Evolutionary conservation across 1,140 invertebrate genomes (phyloP).

Genomic region (Musca vetustissima): DNA sequence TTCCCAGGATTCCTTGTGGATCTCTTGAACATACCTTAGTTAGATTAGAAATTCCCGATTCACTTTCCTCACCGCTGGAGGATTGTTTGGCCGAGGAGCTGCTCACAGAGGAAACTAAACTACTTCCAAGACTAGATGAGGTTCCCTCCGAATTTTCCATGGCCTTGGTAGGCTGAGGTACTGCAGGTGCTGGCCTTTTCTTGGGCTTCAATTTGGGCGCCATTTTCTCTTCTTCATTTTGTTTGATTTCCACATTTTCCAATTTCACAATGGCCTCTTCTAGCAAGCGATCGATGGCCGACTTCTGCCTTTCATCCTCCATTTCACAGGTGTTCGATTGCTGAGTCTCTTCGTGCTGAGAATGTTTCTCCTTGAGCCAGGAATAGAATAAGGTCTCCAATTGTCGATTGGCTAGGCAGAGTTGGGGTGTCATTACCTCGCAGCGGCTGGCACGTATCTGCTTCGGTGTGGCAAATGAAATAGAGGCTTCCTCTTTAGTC

Average conservation of each 20-base stretch:
- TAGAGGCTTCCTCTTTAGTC: conserved; percentile 37
- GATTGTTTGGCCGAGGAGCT: conserved; percentile 39
- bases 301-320: conserved; percentile 29
- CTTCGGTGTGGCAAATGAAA: conserved; percentile 48
- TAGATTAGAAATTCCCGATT: conserved; percentile 47
- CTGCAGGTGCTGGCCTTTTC: not conserved
- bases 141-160: not conserved
- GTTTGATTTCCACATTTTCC: conserved; percentile 29
- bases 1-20: not conserved
- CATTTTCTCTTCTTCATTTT: not conserved
- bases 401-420: conserved; percentile 44
- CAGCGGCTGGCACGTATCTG: conserved; percentile 45
- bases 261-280: conserved; percentile 50
- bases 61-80: conserved; percentile 45
- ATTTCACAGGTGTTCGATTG: not conserved
- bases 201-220: not conserved
- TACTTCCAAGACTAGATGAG: no score
- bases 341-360: not conserved
- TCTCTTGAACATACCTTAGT: conserved; percentile 42
- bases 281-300: conserved; percentile 41
- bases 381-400: conserved; percentile 46
- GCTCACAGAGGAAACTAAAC: not conserved
- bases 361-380: conserved; percentile 46
- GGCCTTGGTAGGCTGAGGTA: not conserved
- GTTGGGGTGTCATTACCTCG: conserved; percentile 34